phyloP scores from a whole-genome alignment of 2,113 vertebrate genomes.

The Glareola pratincola region DNA sequence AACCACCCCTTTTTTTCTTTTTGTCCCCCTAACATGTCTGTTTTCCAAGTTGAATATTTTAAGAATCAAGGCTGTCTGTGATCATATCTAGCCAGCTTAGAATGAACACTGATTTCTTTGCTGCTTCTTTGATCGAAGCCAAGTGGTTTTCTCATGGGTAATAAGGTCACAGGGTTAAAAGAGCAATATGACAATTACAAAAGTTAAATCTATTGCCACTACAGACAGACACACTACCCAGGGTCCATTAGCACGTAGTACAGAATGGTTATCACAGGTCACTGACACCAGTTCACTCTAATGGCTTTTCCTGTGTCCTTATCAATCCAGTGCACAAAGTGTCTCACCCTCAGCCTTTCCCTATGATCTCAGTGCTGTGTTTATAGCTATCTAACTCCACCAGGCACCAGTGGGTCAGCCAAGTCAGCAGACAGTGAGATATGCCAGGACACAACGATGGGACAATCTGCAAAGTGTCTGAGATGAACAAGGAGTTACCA shows the following conservation, averaged over 20 bases:
- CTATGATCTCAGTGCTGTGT: slow-evolving; percentile 65
- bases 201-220: slow-evolving; percentile 44
- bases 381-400: slow-evolving; percentile 66
- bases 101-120: background rate
- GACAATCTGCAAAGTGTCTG: slow-evolving; percentile 55
- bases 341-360: slow-evolving; percentile 57
- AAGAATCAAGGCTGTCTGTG: background rate
- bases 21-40: background rate
- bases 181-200: slow-evolving; percentile 63
- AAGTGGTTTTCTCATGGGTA: slow-evolving; percentile 45
- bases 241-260: slow-evolving; percentile 60
- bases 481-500: slow-evolving; percentile 31
- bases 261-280: slow-evolving; percentile 66
- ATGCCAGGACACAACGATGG: slow-evolving; percentile 48
- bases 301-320: slow-evolving; percentile 79
- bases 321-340: slow-evolving; percentile 75
- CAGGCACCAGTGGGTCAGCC: slow-evolving; percentile 67
- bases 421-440: slow-evolving; percentile 66
- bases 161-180: slow-evolving; percentile 66
- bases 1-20: background rate
- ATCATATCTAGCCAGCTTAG: background rate
- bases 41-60: slow-evolving; percentile 26
- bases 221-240: slow-evolving; percentile 16
- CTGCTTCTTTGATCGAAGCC: slow-evolving; percentile 51
- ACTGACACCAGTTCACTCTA: slow-evolving; percentile 33